phyloP scores from a whole-genome alignment of 2,113 vertebrate species.

The Trichechus manatus region DNA sequence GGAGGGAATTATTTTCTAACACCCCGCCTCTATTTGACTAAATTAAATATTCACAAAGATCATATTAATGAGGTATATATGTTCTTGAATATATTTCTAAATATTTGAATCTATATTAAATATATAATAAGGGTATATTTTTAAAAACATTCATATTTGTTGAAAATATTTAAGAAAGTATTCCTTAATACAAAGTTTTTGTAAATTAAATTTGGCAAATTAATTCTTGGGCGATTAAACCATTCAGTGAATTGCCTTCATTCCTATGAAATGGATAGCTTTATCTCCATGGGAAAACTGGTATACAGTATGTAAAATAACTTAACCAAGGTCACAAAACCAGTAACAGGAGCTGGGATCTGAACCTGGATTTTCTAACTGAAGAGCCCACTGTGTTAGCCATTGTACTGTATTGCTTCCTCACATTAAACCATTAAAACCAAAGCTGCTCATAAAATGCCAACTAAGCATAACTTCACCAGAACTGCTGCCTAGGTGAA shows the following conservation, averaged over 20 bases:
- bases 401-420: background rate
- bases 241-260: background rate
- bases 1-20: background rate
- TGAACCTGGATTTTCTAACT: background rate
- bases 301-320: background rate
- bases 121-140: background rate
- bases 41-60: slow-evolving; percentile 30
- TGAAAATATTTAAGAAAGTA: slow-evolving; percentile 23
- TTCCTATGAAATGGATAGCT: background rate
- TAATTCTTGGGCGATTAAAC: background rate
- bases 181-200: background rate
- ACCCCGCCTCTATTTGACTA: background rate
- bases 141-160: background rate
- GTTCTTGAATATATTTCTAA: slow-evolving; percentile 26
- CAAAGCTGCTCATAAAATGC: background rate
- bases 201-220: background rate
- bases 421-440: background rate
- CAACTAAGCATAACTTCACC: background rate
- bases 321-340: background rate
- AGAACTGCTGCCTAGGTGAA: background rate
- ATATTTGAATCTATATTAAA: background rate
- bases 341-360: background rate
- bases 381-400: background rate
- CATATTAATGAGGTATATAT: background rate
- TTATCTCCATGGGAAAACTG: background rate